Conservation (phyloP, 2,113 vertebrate species). For the Upupa epops region DNA sequence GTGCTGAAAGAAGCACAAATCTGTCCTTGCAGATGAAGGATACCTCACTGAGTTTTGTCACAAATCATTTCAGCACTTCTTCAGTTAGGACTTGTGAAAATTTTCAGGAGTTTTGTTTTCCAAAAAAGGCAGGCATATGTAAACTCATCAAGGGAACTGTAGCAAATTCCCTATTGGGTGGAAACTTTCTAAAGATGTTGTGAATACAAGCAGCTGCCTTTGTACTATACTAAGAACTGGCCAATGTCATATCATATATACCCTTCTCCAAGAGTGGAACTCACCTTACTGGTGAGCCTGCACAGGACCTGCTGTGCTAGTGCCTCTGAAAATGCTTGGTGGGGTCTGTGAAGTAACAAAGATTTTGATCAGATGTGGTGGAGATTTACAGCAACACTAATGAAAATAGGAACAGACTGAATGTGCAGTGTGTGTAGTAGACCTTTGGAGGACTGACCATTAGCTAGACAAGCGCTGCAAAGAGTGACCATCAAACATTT, state of each 20-base stretch:
- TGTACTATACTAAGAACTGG: not conserved
- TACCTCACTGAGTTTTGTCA: not conserved
- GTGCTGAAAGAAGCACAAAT: not conserved
- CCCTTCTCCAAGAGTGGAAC: not conserved
- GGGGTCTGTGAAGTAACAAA: not conserved
- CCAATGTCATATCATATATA: not conserved
- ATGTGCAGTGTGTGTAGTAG: not conserved
- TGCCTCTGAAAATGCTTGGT: not conserved
- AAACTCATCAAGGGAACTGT: not conserved
- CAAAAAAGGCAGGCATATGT: not conserved
- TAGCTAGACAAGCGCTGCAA: not conserved
- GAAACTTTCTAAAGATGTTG: not conserved
- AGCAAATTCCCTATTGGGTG: not conserved
- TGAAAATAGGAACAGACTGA: not conserved
- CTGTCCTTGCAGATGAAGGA: not conserved
- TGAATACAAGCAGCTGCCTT: not conserved
- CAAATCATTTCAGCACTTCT: slow-evolving; percentile 21
- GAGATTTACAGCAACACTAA: rapidly evolving
- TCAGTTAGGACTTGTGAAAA: not conserved
- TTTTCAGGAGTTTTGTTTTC: not conserved
- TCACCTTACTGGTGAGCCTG: not conserved
- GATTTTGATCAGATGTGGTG: not conserved
- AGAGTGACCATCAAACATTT: too few relatives aligned
- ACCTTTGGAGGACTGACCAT: not conserved
- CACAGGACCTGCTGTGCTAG: not conserved